Evolutionary conservation across 2,797 vertebrate genomes (phyloP).

Genomic region (Pseudochaenichthys georgianus): DNA sequence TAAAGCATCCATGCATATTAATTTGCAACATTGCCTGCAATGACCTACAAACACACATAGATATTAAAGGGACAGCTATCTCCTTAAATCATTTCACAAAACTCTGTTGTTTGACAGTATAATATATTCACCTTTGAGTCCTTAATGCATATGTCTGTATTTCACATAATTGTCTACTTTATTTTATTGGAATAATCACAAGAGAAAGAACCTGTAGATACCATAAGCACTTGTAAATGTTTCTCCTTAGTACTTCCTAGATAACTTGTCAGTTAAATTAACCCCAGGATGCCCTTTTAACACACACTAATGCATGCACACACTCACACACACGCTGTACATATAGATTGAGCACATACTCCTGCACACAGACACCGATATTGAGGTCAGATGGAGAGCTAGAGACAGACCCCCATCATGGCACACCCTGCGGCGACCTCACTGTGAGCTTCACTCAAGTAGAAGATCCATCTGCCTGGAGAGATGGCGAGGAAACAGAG

Average conservation of each 20-base stretch:
- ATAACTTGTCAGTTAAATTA: constrained; percentile 45
- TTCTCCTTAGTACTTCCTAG: background rate
- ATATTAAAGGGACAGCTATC: constrained; percentile 6
- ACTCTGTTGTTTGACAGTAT: background rate
- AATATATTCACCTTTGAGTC: background rate
- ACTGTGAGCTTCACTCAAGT: constrained; percentile 73
- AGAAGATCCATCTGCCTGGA: constrained; percentile 78
- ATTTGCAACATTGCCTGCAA: constrained; percentile 17
- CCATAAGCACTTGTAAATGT: constrained; percentile 8
- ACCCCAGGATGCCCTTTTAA: constrained; percentile 54
- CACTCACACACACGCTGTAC: constrained; percentile 1
- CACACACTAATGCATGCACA: background rate
- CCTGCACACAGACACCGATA: constrained; percentile 54
- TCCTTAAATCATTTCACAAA: background rate
- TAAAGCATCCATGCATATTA: constrained; percentile 17
- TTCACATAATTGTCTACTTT: background rate
- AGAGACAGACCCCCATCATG: constrained; percentile 64
- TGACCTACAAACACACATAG: constrained; percentile 19
- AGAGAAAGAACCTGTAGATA: background rate
- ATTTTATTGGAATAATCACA: background rate
- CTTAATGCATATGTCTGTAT: background rate
- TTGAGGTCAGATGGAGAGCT: constrained; percentile 78
- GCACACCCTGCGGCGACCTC: constrained; percentile 73
- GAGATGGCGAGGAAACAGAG: constrained; percentile 55
- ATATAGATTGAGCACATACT: constrained; percentile 1